These are phyloP conservation scores for Anguilla obscura DNA, from an alignment of 2,797 vertebrate genomes.

Conservation along the genomic window DNA sequence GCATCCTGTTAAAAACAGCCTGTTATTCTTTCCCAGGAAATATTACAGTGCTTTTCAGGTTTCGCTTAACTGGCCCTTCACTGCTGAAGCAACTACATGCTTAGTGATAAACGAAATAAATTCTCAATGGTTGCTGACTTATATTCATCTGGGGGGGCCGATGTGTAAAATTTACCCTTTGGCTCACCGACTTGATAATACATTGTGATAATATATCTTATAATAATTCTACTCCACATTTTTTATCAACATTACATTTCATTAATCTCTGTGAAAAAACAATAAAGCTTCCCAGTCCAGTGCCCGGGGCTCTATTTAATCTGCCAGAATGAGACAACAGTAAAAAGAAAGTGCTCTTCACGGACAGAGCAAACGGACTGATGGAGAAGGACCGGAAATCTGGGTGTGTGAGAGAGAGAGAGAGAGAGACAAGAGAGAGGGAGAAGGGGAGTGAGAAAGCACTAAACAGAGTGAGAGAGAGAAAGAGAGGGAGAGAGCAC, in stretches of 20 bases:
- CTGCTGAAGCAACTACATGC: background rate
- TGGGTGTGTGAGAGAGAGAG: too few relatives aligned
- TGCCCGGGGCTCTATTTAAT: background rate
- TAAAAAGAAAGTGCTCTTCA: background rate
- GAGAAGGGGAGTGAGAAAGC: too few relatives aligned
- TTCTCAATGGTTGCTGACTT: too few relatives aligned
- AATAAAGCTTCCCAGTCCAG: background rate
- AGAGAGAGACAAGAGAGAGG: too few relatives aligned
- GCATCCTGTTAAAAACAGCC: background rate
- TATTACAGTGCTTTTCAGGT: background rate
- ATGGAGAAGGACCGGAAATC: too few relatives aligned
- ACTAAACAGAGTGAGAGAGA: too few relatives aligned
- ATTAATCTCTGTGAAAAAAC: background rate
- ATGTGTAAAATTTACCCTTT: background rate
- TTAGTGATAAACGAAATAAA: too few relatives aligned
- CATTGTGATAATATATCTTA: background rate
- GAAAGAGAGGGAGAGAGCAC: too few relatives aligned
- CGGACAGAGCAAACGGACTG: background rate
- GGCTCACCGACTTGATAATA: background rate
- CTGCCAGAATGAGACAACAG: background rate
- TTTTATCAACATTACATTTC: constrained; percentile 8
- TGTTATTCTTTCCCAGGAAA: background rate
- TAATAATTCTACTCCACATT: background rate
- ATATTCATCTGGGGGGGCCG: too few relatives aligned
- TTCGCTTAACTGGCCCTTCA: background rate